Evolutionary conservation across 2,113 vertebrate species (phyloP), one percentile per base, ranked within the genome.

Genomic region (Polyodon spathula): DNA sequence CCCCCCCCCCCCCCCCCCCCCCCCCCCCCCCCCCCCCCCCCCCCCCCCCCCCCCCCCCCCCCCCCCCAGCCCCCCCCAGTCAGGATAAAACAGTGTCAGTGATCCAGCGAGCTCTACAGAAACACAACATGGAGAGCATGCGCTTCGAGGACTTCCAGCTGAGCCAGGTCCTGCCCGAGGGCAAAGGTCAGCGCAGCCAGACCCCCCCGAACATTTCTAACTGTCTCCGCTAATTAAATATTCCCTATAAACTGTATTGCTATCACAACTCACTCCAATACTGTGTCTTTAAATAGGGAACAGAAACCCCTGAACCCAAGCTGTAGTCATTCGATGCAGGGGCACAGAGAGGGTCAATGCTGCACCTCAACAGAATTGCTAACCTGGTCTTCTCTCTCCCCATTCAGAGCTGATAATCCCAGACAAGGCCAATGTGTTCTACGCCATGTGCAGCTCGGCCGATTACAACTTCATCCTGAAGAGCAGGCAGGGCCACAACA

Each of bases 361-460:
- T n/a, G n/a, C n/a, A n/a, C n/a, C n/a, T n/a, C n/a, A n/a, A n/a
- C n/a, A n/a, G 16, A 7, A 4, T 44, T 27, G 39, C 5, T 43
- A 16, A 37, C 42, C 56, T 27, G 37, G 40, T 11, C 39, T 63
- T 48, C 52, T 68, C 43, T 65, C 56, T 53, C 58, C 8, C 57
- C 6, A 70, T 70, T 1, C 81, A 93, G 91, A 90, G 72, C 72
- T 93, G 64, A 78, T 85, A 59, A 90, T 93, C 61, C 91, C 91
- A 0, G 87, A 91, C 66, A 85, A 87, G 0, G 88, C 91, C 40
- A 93, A 93, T 0, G 88, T 90, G 63, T 93, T 91, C 75, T 93
- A 93, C 0, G 90, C 90, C 0, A 93, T 93, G 91, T 91, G 76
- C 60, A 88, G 90, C 0, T 66, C 78, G 0, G 73, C 80, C 1